phyloP scores from a whole-genome alignment of 2,797 vertebrate species.

The Lagodon rhomboides region DNA sequence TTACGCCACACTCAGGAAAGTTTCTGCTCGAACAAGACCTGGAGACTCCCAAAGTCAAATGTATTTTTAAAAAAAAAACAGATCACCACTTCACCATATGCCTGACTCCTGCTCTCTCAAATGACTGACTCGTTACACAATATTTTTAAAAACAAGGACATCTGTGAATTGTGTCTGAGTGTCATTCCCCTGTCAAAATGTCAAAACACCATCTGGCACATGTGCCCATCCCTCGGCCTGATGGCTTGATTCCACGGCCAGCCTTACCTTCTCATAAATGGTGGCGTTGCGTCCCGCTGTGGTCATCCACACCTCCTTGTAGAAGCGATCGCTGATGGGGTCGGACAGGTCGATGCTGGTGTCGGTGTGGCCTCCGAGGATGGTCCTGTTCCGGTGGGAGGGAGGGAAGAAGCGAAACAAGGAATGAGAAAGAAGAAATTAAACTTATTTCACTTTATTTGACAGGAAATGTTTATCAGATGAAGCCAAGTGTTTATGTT shows the following conservation, averaged over 20 bases:
- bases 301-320: constrained; percentile 98
- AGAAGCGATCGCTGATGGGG: constrained; percentile 95
- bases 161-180: background rate
- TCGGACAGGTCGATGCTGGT: constrained; percentile 90
- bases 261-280: constrained; percentile 94
- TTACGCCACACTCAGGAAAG: background rate
- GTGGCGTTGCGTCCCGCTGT: constrained; percentile 95
- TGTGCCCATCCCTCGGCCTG: background rate
- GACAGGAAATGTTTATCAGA: background rate
- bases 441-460: background rate
- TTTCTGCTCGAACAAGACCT: too few relatives aligned
- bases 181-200: background rate
- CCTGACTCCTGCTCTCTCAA: background rate
- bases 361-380: constrained; percentile 91
- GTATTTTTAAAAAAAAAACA: background rate
- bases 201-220: background rate
- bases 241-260: fast-evolving
- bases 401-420: background rate
- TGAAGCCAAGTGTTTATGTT: background rate
- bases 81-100: background rate
- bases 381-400: constrained; percentile 82
- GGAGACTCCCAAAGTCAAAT: fast-evolving
- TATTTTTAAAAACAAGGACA: background rate
- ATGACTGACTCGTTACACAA: too few relatives aligned
- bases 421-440: background rate